Conservation (phyloP, 2,797 vertebrate genomes). For the Echeneis naucrates region DNA sequence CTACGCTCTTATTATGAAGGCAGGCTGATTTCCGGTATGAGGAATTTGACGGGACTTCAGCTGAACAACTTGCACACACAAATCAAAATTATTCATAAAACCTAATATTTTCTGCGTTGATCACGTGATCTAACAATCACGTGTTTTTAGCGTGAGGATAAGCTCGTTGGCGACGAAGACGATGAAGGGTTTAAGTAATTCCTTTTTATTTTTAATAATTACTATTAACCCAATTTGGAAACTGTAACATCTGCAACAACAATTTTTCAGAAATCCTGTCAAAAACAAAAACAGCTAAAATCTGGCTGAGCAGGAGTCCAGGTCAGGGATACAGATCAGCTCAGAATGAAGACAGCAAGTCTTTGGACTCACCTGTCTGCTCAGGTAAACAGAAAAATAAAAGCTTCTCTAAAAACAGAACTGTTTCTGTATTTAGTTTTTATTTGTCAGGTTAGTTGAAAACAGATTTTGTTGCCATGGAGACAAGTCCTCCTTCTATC, state of each 20-base stretch:
- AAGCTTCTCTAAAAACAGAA: not conserved
- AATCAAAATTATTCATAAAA: not conserved
- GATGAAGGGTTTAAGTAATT: no score
- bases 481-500: slow-evolving; percentile 10
- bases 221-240: no score
- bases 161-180: no score
- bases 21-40: not conserved
- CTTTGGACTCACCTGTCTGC: not conserved
- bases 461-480: slow-evolving; percentile 11
- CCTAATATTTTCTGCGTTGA: not conserved
- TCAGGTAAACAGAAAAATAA: not conserved
- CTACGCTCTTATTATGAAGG: slow-evolving; percentile 59
- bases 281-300: no score
- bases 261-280: no score
- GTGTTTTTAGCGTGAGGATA: no score
- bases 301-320: no score
- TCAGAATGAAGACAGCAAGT: no score
- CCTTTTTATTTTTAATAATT: no score
- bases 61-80: slow-evolving; percentile 13
- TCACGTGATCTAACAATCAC: slow-evolving; percentile 44
- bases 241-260: no score
- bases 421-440: not conserved
- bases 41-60: not conserved
- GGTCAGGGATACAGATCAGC: no score
- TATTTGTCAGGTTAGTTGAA: not conserved